These are phyloP conservation scores for Furnarius figulus DNA, from an alignment of 2,113 vertebrate genomes.

Conservation along the genomic window DNA sequence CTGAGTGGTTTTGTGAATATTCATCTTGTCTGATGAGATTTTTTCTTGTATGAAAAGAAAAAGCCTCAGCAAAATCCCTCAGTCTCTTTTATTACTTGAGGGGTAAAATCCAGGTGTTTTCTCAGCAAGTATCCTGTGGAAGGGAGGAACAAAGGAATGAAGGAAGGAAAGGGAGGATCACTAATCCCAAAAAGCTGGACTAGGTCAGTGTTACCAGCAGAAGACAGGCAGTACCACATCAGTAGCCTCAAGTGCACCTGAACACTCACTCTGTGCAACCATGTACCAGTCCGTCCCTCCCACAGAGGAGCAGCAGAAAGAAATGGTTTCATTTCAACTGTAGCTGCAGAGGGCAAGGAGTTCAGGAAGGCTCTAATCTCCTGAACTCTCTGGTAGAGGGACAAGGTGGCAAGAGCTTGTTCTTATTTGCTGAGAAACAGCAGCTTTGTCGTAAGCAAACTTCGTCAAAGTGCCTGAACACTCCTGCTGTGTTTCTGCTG, in stretches of 20 bases:
- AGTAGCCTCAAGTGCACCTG: not conserved
- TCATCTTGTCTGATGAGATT: not conserved
- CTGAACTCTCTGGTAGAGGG: not conserved
- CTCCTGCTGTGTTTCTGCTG: not conserved
- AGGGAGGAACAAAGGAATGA: not conserved
- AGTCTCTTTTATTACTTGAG: not conserved
- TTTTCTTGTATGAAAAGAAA: not conserved
- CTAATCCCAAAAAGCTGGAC: not conserved
- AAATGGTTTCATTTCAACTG: not conserved
- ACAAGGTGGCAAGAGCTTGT: not conserved
- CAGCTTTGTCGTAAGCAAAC: not conserved
- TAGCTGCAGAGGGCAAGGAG: not conserved
- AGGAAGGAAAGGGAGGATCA: not conserved
- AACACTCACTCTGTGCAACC: not conserved
- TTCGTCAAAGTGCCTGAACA: not conserved
- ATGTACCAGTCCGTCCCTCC: not conserved
- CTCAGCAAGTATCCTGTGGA: not conserved
- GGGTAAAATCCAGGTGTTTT: not conserved
- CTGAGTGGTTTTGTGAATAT: not conserved
- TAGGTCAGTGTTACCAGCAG: not conserved
- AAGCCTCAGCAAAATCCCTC: not conserved
- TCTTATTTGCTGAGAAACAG: not conserved
- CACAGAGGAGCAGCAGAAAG: not conserved
- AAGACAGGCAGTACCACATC: not conserved
- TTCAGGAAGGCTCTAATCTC: constrained; percentile 11